Conservation (phyloP, 2,797 vertebrate genomes). For the Channallabes apus region DNA sequence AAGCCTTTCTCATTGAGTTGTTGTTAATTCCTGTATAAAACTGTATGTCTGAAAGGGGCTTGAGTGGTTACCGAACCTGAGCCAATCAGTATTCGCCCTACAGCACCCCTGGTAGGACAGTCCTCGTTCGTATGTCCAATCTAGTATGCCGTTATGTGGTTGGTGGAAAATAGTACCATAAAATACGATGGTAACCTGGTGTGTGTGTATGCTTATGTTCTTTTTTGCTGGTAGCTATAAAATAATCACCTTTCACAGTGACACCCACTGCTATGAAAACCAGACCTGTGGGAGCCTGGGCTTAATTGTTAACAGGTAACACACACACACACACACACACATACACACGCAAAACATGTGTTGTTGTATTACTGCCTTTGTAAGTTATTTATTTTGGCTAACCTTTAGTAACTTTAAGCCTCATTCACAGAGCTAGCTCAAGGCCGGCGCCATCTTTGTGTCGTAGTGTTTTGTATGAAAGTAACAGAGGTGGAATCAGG, state of each 20-base stretch:
- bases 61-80: neutral
- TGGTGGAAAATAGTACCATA: neutral
- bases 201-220: slow-evolving; percentile 51
- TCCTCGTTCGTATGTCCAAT: neutral
- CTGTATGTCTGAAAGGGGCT: neutral
- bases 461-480: no score
- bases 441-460: no score
- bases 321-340: slow-evolving; percentile 53
- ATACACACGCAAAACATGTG: slow-evolving; percentile 12
- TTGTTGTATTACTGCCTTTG: neutral
- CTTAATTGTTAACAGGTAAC: slow-evolving; percentile 55
- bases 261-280: slow-evolving; percentile 71
- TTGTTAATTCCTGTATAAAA: neutral
- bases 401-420: neutral
- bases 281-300: slow-evolving; percentile 66
- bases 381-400: neutral
- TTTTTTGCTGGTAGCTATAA: slow-evolving; percentile 76
- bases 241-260: slow-evolving; percentile 77
- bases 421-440: neutral
- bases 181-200: neutral
- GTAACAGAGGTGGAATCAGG: no score
- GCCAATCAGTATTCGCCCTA: neutral
- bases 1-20: no score
- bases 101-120: neutral
- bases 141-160: neutral